Percentiles rank a stretch among this genome's conserved stretches.
Conservation (phyloP, 2,113 vertebrate species). For the Marmota monax region DNA sequence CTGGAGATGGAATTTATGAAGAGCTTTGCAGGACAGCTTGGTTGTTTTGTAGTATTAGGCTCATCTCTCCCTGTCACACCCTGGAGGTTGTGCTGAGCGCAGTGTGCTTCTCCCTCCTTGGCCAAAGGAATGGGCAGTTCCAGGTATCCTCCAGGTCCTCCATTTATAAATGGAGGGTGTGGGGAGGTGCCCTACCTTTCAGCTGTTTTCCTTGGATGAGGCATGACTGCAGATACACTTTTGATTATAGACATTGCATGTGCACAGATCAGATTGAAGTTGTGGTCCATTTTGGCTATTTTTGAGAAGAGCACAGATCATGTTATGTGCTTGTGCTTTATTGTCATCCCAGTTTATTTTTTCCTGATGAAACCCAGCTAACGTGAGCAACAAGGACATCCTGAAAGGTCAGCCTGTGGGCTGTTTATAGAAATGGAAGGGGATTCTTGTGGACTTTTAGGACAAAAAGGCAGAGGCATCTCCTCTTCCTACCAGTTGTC, state of each 20-base stretch:
- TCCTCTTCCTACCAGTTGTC: neutral
- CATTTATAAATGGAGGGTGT: neutral
- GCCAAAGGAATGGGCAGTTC: neutral
- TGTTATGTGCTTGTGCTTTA: neutral
- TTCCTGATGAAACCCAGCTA: neutral
- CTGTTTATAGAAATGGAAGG: neutral
- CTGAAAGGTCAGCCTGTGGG: neutral
- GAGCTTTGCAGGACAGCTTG: neutral
- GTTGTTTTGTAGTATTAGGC: neutral
- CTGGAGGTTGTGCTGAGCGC: neutral
- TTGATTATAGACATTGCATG: neutral
- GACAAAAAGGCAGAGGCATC: neutral
- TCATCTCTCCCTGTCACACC: neutral
- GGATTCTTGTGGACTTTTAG: neutral
- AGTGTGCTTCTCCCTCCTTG: neutral
- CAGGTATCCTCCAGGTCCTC: neutral
- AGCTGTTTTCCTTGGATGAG: neutral
- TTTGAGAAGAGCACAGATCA: neutral
- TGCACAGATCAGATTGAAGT: neutral
- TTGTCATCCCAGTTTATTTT: constrained; percentile 11
- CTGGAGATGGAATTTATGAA: neutral
- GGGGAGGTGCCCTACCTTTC: neutral
- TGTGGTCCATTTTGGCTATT: neutral
- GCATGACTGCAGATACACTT: neutral
- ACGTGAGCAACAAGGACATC: neutral